Percentiles rank a stretch among this genome's conserved stretches.
These are phyloP conservation scores for Perca schrenkii DNA, from an alignment of 2,113 vertebrate genomes.

Conservation along the genomic window DNA sequence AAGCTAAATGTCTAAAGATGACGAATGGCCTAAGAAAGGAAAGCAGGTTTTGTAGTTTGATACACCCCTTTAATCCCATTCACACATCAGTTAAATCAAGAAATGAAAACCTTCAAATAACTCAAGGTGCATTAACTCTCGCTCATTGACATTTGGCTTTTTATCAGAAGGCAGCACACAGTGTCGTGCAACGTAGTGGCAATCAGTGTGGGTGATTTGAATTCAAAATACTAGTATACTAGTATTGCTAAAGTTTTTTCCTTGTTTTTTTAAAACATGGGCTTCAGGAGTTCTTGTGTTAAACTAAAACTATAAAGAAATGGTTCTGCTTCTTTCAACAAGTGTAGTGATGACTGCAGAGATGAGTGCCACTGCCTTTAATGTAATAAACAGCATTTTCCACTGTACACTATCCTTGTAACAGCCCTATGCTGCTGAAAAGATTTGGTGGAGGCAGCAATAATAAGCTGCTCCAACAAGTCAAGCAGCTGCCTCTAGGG, in stretches of 20 bases:
- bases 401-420: neutral
- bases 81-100: conserved; percentile 65
- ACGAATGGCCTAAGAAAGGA: conserved; percentile 71
- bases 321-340: neutral
- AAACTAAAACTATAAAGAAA: conserved; percentile 1
- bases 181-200: conserved; percentile 24
- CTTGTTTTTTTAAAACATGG: neutral
- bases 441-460: conserved; percentile 27
- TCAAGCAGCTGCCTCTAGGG: conserved; percentile 38
- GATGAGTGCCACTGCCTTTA: conserved; percentile 1
- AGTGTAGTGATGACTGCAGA: neutral
- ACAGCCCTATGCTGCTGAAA: conserved; percentile 17
- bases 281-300: neutral
- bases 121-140: conserved; percentile 42
- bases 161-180: conserved; percentile 16
- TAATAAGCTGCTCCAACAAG: conserved; percentile 37
- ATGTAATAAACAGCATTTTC: conserved; percentile 23
- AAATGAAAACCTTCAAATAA: conserved; percentile 70
- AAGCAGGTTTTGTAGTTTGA: conserved; percentile 69
- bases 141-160: conserved; percentile 52
- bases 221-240: conserved; percentile 24
- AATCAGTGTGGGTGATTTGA: conserved; percentile 5
- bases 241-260: neutral
- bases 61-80: conserved; percentile 72
- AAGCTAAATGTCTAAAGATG: conserved; percentile 74